These are phyloP conservation scores for Lasioglossum albipes DNA, from an alignment of 1,140 invertebrate species.

Conservation along the genomic window DNA sequence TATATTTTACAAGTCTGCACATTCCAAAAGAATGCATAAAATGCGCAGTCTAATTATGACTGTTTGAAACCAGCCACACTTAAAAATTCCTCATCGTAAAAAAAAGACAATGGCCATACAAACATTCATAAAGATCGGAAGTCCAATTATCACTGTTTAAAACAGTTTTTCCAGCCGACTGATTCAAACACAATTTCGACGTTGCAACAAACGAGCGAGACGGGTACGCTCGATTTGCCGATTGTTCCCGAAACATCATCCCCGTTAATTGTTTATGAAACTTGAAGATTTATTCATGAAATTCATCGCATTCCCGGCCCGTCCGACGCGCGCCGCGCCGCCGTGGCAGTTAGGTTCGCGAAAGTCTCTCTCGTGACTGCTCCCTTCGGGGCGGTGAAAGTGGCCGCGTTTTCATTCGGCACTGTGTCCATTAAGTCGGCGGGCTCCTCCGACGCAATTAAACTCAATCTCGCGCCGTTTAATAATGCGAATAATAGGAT, in stretches of 20 bases:
- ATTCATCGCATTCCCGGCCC: not conserved
- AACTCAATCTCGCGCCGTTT: slow-evolving; percentile 22
- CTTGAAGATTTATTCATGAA: not conserved
- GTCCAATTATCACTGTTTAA: no score
- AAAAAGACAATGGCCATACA: no score
- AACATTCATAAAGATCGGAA: no score
- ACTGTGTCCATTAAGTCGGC: slow-evolving; percentile 19
- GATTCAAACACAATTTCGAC: not conserved
- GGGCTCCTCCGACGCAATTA: slow-evolving; percentile 16
- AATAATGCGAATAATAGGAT: slow-evolving; percentile 34
- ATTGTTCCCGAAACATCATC: not conserved
- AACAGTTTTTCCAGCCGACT: no score
- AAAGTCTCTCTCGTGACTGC: not conserved
- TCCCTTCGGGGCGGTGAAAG: not conserved
- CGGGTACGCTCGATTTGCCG: not conserved
- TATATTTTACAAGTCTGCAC: no score
- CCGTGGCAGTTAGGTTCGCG: not conserved
- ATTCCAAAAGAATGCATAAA: no score
- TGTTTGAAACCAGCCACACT: no score
- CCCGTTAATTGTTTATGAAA: not conserved
- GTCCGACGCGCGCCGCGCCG: no score
- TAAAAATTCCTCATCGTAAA: no score
- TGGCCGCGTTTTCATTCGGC: not conserved
- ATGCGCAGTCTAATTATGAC: no score
- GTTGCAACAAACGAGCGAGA: not conserved